phyloP scores from a whole-genome alignment of 2,113 vertebrate species.

The Neolamprologus sp. region DNA sequence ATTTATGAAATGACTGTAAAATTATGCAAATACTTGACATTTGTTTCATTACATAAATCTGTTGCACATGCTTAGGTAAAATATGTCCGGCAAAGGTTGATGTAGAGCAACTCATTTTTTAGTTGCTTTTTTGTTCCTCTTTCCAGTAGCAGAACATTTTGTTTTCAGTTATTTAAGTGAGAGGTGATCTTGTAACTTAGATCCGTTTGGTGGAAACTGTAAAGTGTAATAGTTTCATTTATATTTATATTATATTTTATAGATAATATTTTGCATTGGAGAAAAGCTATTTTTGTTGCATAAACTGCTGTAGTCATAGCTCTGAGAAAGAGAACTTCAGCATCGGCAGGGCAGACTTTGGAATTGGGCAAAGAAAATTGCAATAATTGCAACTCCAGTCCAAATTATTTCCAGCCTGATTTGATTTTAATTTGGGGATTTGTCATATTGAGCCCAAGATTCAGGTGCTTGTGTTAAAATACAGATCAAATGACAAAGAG shows the following conservation, averaged over 20 bases:
- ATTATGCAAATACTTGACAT: background rate
- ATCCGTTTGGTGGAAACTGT: background rate
- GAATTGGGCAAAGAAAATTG: background rate
- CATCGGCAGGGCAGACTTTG: background rate
- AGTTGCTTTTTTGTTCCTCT: background rate
- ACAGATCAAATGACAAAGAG: background rate
- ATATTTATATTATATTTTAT: background rate
- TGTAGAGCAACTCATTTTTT: background rate
- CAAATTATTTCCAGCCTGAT: background rate
- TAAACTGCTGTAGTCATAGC: background rate
- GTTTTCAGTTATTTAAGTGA: background rate
- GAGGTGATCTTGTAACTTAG: background rate
- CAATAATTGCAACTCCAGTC: background rate
- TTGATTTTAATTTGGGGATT: background rate
- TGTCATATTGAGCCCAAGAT: background rate
- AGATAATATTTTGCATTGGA: background rate
- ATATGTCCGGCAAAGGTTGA: background rate
- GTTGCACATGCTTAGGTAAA: background rate
- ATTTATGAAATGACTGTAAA: background rate
- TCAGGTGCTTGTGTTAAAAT: background rate
- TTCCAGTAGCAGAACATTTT: background rate
- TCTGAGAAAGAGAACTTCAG: background rate
- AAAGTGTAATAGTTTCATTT: background rate
- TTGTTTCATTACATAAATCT: background rate
- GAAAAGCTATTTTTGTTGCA: background rate